Conservation (phyloP, 2,888 invertebrate genomes). For the Eutolmus rufibarbis region DNA sequence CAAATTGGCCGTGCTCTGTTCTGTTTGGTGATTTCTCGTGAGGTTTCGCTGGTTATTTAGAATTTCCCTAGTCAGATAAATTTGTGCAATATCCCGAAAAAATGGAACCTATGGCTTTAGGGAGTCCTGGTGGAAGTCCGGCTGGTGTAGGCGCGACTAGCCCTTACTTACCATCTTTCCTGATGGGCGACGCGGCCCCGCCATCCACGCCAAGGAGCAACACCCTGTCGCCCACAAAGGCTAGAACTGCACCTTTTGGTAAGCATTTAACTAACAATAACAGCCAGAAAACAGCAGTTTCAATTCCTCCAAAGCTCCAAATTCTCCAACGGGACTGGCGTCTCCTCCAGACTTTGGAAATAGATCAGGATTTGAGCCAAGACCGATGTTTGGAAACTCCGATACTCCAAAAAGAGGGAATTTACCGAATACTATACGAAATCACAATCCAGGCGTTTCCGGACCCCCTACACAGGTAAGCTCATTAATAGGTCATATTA, state of each 20-base stretch:
- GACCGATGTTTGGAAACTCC: conserved; percentile 59
- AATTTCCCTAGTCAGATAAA: not conserved
- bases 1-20: not conserved
- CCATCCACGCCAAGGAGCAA: conserved; percentile 67
- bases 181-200: conserved; percentile 75
- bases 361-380: conserved; percentile 64
- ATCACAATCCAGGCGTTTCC: conserved; percentile 53
- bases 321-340: conserved; percentile 64
- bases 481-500: not conserved
- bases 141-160: conserved; percentile 68
- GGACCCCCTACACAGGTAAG: conserved; percentile 56
- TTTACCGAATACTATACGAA: conserved; percentile 52
- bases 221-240: conserved; percentile 70
- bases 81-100: conserved; percentile 42
- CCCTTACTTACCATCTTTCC: conserved; percentile 78
- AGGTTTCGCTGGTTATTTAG: not conserved
- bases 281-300: not conserved
- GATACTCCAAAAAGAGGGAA: conserved; percentile 48
- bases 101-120: conserved; percentile 87
- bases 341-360: conserved; percentile 64
- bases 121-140: conserved; percentile 78
- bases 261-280: conserved; percentile 53
- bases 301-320: conserved; percentile 52
- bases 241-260: conserved; percentile 67
- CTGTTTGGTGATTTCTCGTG: not conserved